phyloP scores from a whole-genome alignment of 2,113 vertebrate genomes.

The Nymphicus hollandicus region DNA sequence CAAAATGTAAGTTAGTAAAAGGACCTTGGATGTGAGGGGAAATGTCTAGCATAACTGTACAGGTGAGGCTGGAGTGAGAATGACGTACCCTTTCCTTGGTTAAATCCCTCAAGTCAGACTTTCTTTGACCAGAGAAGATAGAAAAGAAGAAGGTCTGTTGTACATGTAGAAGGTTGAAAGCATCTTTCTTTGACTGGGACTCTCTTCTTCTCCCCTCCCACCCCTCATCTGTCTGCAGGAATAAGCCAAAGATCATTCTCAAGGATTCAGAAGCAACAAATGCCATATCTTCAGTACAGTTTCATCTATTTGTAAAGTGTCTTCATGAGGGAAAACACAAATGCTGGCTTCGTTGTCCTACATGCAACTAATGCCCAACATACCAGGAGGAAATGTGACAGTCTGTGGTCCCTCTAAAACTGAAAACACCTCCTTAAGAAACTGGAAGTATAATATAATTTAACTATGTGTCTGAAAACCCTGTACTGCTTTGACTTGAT shows the following conservation, averaged over 20 bases:
- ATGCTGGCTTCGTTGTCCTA: neutral
- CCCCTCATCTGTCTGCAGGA: neutral
- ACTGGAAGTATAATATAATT: neutral
- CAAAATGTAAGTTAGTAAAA: slow-evolving; percentile 37
- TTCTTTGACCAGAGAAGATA: neutral
- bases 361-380: neutral
- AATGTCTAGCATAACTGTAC: neutral
- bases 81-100: neutral
- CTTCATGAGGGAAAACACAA: neutral
- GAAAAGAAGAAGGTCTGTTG: neutral
- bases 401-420: neutral
- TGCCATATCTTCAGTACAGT: neutral
- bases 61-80: slow-evolving; percentile 51
- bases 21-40: neutral
- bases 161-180: neutral
- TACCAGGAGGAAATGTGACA: neutral
- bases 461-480: neutral
- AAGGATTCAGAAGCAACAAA: neutral
- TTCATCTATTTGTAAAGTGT: neutral
- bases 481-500: neutral
- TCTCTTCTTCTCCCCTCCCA: neutral
- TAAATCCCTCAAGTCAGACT: neutral
- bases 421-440: neutral
- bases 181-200: neutral
- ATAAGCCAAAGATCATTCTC: neutral